phyloP scores from a whole-genome alignment of 2,113 vertebrate species.

The Glaucidium brasilianum region DNA sequence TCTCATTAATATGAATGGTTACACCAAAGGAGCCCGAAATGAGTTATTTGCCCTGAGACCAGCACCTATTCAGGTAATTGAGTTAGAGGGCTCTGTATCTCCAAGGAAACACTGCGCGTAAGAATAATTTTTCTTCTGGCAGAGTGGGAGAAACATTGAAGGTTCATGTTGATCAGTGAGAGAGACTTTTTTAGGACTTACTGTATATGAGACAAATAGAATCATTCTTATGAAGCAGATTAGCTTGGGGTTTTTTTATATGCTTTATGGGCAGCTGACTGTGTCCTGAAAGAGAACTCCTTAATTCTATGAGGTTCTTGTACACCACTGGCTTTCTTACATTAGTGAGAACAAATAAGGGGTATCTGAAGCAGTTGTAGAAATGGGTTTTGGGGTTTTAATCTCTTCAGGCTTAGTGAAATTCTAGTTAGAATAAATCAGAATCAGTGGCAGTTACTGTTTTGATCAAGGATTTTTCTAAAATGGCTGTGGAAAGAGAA shows the following conservation, averaged over 20 bases:
- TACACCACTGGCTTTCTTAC: neutral
- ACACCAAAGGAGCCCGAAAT: constrained; percentile 96
- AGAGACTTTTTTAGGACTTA: neutral
- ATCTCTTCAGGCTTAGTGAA: neutral
- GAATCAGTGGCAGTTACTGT: neutral
- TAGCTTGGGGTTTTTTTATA: neutral
- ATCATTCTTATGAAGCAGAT: neutral
- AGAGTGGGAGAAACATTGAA: neutral
- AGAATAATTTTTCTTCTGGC: neutral
- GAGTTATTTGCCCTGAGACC: constrained; percentile 94
- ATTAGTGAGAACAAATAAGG: neutral
- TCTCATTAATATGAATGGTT: constrained; percentile 98
- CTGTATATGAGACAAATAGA: neutral
- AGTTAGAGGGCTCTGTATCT: neutral
- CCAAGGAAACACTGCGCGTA: neutral
- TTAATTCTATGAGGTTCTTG: neutral
- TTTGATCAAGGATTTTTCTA: neutral
- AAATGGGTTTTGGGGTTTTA: neutral
- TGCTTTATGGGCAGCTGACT: neutral
- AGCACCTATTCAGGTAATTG: constrained; percentile 90
- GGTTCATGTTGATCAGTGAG: neutral
- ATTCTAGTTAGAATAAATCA: neutral
- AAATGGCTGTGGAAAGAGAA: neutral
- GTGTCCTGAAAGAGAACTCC: neutral
- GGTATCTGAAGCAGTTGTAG: neutral